Percentiles rank a stretch among this genome's conserved stretches.
phyloP scores from a whole-genome alignment of 2,888 invertebrate species.

The Trilocha varians region DNA sequence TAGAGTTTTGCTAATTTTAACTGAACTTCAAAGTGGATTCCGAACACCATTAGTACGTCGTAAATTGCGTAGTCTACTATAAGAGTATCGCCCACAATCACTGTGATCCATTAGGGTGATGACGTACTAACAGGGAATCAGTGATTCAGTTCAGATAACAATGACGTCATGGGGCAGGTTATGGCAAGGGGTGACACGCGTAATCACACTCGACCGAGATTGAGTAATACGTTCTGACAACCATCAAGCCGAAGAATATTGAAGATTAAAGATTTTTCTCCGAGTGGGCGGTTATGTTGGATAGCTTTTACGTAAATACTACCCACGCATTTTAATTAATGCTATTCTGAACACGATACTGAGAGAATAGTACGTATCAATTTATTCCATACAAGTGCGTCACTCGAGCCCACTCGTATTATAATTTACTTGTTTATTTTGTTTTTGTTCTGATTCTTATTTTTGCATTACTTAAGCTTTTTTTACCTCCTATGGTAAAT shows the following conservation, averaged over 20 bases:
- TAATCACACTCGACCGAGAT: slow-evolving; percentile 1
- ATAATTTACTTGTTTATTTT: no score
- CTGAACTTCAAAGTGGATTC: no score
- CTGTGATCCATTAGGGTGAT: background rate
- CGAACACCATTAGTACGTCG: no score
- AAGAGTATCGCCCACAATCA: background rate
- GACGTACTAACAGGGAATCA: background rate
- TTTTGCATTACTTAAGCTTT: no score
- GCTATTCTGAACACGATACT: background rate
- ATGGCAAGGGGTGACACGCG: background rate
- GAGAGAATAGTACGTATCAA: background rate
- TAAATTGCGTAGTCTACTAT: no score
- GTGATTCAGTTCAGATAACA: background rate
- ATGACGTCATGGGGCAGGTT: slow-evolving; percentile 1
- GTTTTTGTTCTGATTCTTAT: no score
- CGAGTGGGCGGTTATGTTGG: background rate
- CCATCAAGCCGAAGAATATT: background rate
- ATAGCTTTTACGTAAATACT: background rate
- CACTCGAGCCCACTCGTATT: no score
- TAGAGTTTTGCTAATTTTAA: no score
- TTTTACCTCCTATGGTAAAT: no score
- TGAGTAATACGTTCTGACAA: background rate
- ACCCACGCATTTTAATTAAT: background rate
- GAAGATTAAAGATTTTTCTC: background rate
- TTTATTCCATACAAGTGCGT: background rate